phyloP scores from a whole-genome alignment of 2,888 invertebrate species.

The Calliscelio sp. region DNA sequence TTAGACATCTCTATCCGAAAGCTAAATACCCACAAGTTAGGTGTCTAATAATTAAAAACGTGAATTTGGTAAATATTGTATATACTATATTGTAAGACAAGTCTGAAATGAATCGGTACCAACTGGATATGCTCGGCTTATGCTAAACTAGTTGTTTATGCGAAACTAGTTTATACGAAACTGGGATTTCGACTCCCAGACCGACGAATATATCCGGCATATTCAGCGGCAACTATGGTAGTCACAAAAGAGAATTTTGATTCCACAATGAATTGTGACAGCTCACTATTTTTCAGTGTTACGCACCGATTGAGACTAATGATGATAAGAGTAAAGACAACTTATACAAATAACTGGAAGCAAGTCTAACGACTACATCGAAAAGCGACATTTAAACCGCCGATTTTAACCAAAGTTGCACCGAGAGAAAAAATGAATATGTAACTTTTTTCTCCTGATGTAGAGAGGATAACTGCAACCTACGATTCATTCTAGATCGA shows the following conservation, averaged over 20 bases:
- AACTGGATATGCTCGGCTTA: slow-evolving; percentile 25
- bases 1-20: no score
- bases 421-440: no score
- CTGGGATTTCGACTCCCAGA: background rate
- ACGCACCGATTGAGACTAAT: background rate
- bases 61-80: no score
- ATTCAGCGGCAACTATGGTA: slow-evolving; percentile 13
- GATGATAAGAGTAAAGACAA: slow-evolving; percentile 9
- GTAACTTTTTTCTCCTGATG: no score
- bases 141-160: slow-evolving; percentile 13
- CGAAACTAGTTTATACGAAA: no score
- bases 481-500: no score
- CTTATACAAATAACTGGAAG: slow-evolving; percentile 14
- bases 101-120: slow-evolving; percentile 21
- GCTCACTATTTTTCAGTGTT: slow-evolving; percentile 28
- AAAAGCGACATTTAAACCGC: slow-evolving; percentile 21
- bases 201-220: slow-evolving; percentile 8
- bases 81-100: no score
- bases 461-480: no score
- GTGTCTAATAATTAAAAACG: no score
- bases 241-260: background rate
- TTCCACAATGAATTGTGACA: slow-evolving; percentile 2
- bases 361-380: background rate
- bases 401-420: slow-evolving; percentile 24
- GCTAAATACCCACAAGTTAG: no score